Conservation (phyloP, 2,797 vertebrate species). For the Astyanax mexicanus region DNA sequence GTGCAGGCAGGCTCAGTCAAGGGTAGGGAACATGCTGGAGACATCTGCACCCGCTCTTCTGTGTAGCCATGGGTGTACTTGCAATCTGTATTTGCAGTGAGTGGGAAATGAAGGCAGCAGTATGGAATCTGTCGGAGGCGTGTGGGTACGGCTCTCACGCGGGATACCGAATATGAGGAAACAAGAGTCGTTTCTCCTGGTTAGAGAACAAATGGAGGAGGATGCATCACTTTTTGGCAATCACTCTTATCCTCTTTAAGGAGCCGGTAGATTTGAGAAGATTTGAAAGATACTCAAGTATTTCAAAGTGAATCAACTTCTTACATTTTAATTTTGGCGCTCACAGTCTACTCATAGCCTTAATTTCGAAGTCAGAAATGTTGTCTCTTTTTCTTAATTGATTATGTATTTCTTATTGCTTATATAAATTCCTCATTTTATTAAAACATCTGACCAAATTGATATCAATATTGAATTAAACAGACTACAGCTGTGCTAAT, state of each 20-base stretch:
- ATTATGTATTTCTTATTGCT: not conserved
- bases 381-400: too few species aligned
- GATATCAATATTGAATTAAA: too few species aligned
- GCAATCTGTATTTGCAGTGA: conserved; percentile 57
- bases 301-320: too few species aligned
- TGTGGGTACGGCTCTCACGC: conserved; percentile 12
- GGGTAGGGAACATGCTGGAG: conserved; percentile 42
- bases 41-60: conserved; percentile 57
- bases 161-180: conserved; percentile 31
- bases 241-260: not conserved
- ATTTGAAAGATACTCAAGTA: too few species aligned
- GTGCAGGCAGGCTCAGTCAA: conserved; percentile 48
- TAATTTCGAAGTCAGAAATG: too few species aligned
- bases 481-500: too few species aligned
- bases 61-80: conserved; percentile 58
- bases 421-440: not conserved
- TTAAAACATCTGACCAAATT: too few species aligned
- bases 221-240: not conserved
- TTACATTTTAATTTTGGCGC: too few species aligned
- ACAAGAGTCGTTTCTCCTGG: conserved; percentile 32
- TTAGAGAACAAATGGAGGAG: conserved; percentile 1
- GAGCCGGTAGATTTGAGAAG: not conserved
- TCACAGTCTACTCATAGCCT: too few species aligned
- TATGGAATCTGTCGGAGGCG: conserved; percentile 35
- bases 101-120: conserved; percentile 51